Conservation (phyloP, 1,140 invertebrate species). For the Uloborus diversus region DNA sequence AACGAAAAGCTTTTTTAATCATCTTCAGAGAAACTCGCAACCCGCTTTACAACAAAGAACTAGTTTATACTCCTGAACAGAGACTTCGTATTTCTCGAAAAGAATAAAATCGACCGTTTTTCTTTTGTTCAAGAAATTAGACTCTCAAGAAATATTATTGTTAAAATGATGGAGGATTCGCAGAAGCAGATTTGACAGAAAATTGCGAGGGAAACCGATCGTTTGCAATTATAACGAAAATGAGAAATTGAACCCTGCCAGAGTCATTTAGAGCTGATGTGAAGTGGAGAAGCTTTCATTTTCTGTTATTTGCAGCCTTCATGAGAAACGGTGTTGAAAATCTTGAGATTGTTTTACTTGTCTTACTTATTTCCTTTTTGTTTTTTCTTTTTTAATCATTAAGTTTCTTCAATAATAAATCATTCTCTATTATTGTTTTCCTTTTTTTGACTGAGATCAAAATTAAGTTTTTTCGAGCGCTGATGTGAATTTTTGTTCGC, state of each 20-base stretch:
- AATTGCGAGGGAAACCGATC: no score
- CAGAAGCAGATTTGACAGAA: no score
- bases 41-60: not conserved
- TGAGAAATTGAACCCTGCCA: slow-evolving; percentile 7
- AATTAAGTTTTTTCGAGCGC: not conserved
- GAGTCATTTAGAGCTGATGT: not conserved
- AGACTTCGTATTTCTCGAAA: not conserved
- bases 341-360: not conserved
- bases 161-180: no score
- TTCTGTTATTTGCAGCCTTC: not conserved
- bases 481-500: not conserved
- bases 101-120: not conserved
- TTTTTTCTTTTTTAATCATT: no score
- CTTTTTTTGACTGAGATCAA: no score
- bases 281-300: not conserved
- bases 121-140: not conserved
- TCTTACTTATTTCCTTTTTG: no score
- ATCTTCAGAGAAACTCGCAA: not conserved
- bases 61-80: not conserved
- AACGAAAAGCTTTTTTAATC: not conserved
- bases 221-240: no score
- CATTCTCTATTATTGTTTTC: no score
- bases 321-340: not conserved
- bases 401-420: no score
- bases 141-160: no score